These are phyloP conservation scores for Rhopalosiphum maidis DNA, from an alignment of 1,140 invertebrate species.

Conservation along the genomic window DNA sequence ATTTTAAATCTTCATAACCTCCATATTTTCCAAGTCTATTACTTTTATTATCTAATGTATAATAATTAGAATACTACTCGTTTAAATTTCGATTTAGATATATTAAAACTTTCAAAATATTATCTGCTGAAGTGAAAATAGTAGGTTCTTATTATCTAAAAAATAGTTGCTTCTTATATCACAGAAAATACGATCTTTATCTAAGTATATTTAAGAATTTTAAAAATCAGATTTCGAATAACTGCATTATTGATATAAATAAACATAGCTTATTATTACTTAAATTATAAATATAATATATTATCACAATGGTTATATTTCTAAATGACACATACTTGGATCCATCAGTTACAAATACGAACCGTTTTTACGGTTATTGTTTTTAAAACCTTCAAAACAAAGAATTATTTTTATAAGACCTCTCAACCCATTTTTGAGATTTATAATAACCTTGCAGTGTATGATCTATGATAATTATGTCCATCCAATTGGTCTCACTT, in stretches of 20 bases:
- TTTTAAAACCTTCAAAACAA: slow-evolving; percentile 21
- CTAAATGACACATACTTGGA: background rate
- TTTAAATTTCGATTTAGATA: background rate
- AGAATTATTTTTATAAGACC: background rate
- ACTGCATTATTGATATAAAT: background rate
- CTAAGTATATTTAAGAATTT: too few species aligned
- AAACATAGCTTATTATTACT: background rate
- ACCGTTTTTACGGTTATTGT: background rate
- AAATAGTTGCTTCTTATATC: too few species aligned
- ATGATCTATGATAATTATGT: background rate
- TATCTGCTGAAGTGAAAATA: too few species aligned
- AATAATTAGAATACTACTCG: background rate
- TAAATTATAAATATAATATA: background rate
- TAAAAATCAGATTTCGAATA: too few species aligned
- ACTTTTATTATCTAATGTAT: background rate
- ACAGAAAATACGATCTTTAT: too few species aligned
- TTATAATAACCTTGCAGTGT: slow-evolving; percentile 4
- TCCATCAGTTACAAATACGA: background rate
- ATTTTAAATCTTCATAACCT: background rate
- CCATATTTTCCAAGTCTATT: background rate
- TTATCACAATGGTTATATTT: background rate
- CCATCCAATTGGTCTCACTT: background rate
- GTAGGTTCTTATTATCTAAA: too few species aligned
- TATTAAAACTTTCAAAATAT: background rate
- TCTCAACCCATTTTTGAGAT: background rate